Conservation (phyloP, 2,888 invertebrate species). For the Cantharis rustica region DNA sequence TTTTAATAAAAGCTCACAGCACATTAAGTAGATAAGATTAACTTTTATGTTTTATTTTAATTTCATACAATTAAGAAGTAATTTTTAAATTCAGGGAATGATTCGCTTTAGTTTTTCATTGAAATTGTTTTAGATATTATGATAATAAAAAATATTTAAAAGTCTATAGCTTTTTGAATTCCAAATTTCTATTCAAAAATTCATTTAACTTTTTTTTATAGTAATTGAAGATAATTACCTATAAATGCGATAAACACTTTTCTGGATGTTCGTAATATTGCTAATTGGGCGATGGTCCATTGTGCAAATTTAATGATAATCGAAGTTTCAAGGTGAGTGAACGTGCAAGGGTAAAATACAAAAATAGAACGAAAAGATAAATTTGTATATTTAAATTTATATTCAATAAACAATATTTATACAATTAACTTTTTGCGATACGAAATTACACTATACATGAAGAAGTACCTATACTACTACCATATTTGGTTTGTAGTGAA, state of each 20-base stretch:
- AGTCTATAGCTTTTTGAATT: background rate
- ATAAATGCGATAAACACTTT: background rate
- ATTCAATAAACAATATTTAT: background rate
- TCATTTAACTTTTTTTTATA: background rate
- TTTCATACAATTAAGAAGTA: too few relatives aligned
- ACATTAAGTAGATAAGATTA: too few relatives aligned
- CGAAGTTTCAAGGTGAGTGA: background rate
- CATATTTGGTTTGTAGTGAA: background rate
- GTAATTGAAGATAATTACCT: background rate
- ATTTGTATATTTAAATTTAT: background rate
- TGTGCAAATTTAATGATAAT: background rate
- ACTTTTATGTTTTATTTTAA: too few relatives aligned
- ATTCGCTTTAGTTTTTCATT: too few relatives aligned
- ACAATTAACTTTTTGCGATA: background rate
- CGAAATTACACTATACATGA: background rate
- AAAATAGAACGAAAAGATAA: background rate
- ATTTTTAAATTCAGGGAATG: too few relatives aligned
- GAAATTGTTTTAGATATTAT: too few relatives aligned
- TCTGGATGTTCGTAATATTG: background rate
- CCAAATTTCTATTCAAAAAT: background rate
- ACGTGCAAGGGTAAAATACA: background rate
- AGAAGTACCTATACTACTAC: background rate
- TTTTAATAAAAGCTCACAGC: too few relatives aligned
- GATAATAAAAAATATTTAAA: too few relatives aligned
- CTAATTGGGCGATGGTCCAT: background rate